Base-by-base conservation (phyloP, 1,140 invertebrate genomes). In the Drosophila prosaltans region DNA sequence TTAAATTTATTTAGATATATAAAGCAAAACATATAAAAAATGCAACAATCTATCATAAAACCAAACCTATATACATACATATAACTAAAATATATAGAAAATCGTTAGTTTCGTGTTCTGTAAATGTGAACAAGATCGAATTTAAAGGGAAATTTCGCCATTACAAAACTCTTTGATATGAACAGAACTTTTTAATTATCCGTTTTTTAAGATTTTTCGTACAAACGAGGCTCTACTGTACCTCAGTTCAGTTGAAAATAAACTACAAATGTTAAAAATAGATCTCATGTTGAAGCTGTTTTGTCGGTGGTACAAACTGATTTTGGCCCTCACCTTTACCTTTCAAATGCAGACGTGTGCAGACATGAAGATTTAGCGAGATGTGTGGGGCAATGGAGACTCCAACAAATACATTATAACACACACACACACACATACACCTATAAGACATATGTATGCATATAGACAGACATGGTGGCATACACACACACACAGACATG, bases 301-400 rank as follows among this genome's bases (percentile, higher is more conserved):
- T 85, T 78, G 81, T 78, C 65, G 79, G 62, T 71, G 71, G 74
- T 69, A 69, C 77, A 40, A 39, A 69, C 59, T 68, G 72, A 36
- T 1, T 70, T 67, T 36, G 67, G 55, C 26, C 41, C 72, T 39
- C 59, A 69, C 48, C 69, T 58, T 58, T 67, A 68, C 62, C 78
- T 84, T 84, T 84, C 84, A 80, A 80, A 74, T 84, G 73, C 81
- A 80, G 64, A 62, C 58, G 21, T 30, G 28, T 30, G 28, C 26
- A 72, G 16, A 65, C 41, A 30, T 54, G 40, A 28, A 45, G 54
- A 65, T 24, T 51, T 7, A 16, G 7, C n/a, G 7, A 66, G 26
- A 16, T 16, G 36, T 54, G 48, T 48, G 45, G 57, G 48, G 65
- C 57, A 58, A 69, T 54, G 40, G 67, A 59, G 61, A 60, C 70